Base-by-base conservation (phyloP, 1,140 invertebrate species). In the Reticulitermes speratus region DNA sequence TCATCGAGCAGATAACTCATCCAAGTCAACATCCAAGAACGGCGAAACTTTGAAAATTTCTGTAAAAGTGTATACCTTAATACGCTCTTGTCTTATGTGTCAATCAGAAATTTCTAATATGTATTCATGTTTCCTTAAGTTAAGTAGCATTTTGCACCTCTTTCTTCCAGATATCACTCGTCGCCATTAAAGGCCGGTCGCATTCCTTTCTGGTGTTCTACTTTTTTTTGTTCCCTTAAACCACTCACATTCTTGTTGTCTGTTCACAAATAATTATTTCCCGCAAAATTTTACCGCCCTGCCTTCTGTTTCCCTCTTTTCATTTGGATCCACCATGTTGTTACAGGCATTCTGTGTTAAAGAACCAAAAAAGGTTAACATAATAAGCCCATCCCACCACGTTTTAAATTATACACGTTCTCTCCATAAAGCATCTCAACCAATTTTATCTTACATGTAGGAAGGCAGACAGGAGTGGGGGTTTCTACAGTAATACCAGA, bases 361-460 rank as follows among this genome's bases (percentile, higher is more conserved):
- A 45, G n/a, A 84, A 84, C 45, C 14, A 84, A 84, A 84, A 65
- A 55, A 84, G 25, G 5, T 84, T 19, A 84, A 84, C 48, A 38
- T 65, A 84, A 84, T 52, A 55, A 38, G 59, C 84, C 84, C 84
- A 84, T 65, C 84, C 84, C 84, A 84, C 48, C n/a, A n/a, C 16
- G 45, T 32, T 84, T 84, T 55, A 84, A 84, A 84, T 84, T 84
- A 84, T 84, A 84, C 84, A 84, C 84, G 84, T 84, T 52, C 84
- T 55, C 16, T 25, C 48, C 52, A 84, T 84, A 84, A 84, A 84
- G 84, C 84, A 84, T 84, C 84, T 32, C 32, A 65, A 84, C 45
- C 84, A 84, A 84, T 84, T 84, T 84, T 84, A 84, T 30, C 25
- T n/a, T 55, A 65, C 48, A 65, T 55, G 65, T 16, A 84, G 84